Evolutionary conservation across 1,140 invertebrate species (phyloP).

Genomic region (Hetaerina americana): DNA sequence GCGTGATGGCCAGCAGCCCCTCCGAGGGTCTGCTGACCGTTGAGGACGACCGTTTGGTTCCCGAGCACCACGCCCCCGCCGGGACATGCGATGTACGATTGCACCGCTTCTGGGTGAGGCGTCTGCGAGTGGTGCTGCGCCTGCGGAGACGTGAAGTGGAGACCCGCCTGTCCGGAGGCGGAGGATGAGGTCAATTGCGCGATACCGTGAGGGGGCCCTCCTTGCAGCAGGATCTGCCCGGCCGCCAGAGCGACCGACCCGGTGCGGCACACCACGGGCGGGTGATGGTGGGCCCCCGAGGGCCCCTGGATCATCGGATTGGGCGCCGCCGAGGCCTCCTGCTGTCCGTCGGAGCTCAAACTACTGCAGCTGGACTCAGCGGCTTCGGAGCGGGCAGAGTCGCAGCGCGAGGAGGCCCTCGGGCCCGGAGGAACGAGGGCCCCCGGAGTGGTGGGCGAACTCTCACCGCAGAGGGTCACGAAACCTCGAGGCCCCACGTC

Average conservation of each 20-base stretch:
- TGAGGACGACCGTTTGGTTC: not conserved
- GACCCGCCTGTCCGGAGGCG: not conserved
- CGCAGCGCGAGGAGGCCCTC: slow-evolving; percentile 22
- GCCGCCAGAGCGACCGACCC: not conserved
- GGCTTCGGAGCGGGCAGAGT: slow-evolving; percentile 32
- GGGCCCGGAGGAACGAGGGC: not conserved
- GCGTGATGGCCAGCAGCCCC: not conserved
- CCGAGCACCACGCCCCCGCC: not conserved
- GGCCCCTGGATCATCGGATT: not conserved
- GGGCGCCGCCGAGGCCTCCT: slow-evolving; percentile 14
- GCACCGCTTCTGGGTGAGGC: not conserved
- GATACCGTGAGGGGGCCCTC: not conserved
- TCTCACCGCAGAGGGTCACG: not conserved
- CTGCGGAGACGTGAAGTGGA: not conserved
- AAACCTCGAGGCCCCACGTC: not conserved
- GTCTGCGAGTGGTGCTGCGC: not conserved
- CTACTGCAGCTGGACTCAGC: slow-evolving; percentile 33
- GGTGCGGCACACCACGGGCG: not conserved
- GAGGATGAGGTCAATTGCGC: not conserved
- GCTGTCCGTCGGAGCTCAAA: slow-evolving; percentile 29
- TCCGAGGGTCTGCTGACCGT: not conserved
- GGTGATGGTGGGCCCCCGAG: not conserved
- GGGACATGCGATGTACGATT: not conserved
- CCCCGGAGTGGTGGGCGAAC: not conserved
- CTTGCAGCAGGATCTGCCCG: not conserved